Conservation (phyloP, 2,888 invertebrate species). For the Tinea pellionella region DNA sequence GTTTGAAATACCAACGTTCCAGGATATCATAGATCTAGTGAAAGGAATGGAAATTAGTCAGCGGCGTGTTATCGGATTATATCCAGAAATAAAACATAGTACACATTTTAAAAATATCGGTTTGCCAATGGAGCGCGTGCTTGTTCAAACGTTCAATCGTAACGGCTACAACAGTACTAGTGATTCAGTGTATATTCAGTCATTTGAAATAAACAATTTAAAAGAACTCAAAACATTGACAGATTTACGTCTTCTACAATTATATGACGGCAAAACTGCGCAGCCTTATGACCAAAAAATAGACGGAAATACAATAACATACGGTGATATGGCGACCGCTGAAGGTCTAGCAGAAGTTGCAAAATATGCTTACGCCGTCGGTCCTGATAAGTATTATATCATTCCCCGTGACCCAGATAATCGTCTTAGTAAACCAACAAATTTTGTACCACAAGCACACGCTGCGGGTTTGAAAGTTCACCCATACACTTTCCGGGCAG, state of each 20-base stretch:
- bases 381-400: slow-evolving; percentile 50
- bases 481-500: slow-evolving; percentile 54
- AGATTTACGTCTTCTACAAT: slow-evolving; percentile 42
- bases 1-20: slow-evolving; percentile 46
- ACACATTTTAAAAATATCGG: slow-evolving; percentile 46
- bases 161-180: slow-evolving; percentile 41
- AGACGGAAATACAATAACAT: slow-evolving; percentile 39
- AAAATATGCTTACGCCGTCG: slow-evolving; percentile 49
- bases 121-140: slow-evolving; percentile 42
- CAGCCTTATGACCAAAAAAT: slow-evolving; percentile 44
- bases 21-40: slow-evolving; percentile 52
- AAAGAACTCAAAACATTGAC: slow-evolving; percentile 46
- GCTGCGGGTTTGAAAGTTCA: slow-evolving; percentile 51
- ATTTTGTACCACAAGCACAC: slow-evolving; percentile 46
- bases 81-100: slow-evolving; percentile 53
- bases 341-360: slow-evolving; percentile 48
- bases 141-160: slow-evolving; percentile 42
- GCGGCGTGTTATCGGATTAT: slow-evolving; percentile 43
- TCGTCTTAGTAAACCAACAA: slow-evolving; percentile 36
- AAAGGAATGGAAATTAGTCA: slow-evolving; percentile 45
- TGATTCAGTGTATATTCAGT: slow-evolving; percentile 51
- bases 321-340: slow-evolving; percentile 46
- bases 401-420: slow-evolving; percentile 41
- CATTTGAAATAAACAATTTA: slow-evolving; percentile 54
- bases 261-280: slow-evolving; percentile 28